Evolutionary conservation across 2,797 vertebrate species (phyloP).

Genomic region (Siniperca undulata): DNA sequence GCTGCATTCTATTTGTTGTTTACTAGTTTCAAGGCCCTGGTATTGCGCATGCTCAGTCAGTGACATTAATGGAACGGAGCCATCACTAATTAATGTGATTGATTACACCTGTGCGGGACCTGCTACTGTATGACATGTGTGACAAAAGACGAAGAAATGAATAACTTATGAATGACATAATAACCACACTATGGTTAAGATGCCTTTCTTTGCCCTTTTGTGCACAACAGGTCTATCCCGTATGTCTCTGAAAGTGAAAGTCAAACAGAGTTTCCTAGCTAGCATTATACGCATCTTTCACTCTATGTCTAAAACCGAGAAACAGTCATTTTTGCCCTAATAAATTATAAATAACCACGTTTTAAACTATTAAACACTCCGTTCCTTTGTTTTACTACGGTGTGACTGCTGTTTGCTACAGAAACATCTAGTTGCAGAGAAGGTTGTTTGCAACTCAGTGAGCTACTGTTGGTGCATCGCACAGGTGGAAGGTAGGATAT

Average conservation of each 20-base stretch:
- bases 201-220: neutral
- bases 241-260: neutral
- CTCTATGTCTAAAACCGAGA: neutral
- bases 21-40: neutral
- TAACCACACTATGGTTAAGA: neutral
- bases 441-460: constrained; percentile 40
- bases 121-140: neutral
- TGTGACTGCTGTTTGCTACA: neutral
- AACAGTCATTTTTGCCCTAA: neutral
- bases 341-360: neutral
- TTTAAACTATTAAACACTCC: neutral
- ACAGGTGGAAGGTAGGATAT: constrained; percentile 60
- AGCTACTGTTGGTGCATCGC: constrained; percentile 46
- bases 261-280: neutral
- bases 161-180: neutral
- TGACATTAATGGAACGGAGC: neutral
- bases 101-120: constrained; percentile 18
- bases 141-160: neutral
- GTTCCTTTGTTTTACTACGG: neutral
- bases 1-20: neutral
- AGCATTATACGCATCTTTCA: neutral
- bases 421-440: constrained; percentile 9
- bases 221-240: constrained; percentile 44
- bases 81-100: constrained; percentile 29
- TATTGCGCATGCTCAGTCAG: too few relatives aligned